Evolutionary conservation across 2,797 vertebrate genomes (phyloP), one percentile per base, ranked within the genome.

Genomic region (Catamblyrhynchus diadema): DNA sequence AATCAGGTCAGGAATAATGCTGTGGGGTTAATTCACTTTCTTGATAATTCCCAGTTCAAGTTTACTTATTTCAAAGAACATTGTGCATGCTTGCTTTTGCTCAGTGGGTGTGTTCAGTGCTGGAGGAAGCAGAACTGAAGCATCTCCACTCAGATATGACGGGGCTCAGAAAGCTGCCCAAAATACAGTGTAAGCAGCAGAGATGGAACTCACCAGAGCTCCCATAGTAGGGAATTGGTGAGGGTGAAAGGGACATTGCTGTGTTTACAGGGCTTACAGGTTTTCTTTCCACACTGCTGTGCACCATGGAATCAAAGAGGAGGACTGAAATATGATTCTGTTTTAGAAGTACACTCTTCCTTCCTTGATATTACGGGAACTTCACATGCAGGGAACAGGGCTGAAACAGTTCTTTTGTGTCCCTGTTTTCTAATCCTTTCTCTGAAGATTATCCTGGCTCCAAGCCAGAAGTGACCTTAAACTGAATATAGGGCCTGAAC

Each of bases 371-470:
- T 25, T 28, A 88, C 0, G 1, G 80, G 92, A 91, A 83, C 66
- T 79, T 72, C 66, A 81, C 77, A 77, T 75, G 66, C 41, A 60
- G 59, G 14, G 47, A 59, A 9, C 54, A 66, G 23, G n/a, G 22
- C 72, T 71, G 82, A 82, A 94, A 57, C 69, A 45, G 17, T 75
- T 95, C 70, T 92, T 96, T 94, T 92, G 70, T 92, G 39, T 94
- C 80, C 23, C 32, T 93, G 60, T 92, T 90, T 94, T 81, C 54
- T 86, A 62, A 62, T 79, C 27, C 41, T 65, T 95, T 86, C 78
- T 94, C 92, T 84, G 78, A 92, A 70, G 59, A 62, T 71, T 86
- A 25, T 19, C 6, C 70, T 94, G 92, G 88, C 88, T 84, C 10
- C 28, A 66, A 50, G 83, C 93, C 94, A 96, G 60, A 84, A 59